phyloP scores from a whole-genome alignment of 2,113 vertebrate species.

The Arothron firmamentum region DNA sequence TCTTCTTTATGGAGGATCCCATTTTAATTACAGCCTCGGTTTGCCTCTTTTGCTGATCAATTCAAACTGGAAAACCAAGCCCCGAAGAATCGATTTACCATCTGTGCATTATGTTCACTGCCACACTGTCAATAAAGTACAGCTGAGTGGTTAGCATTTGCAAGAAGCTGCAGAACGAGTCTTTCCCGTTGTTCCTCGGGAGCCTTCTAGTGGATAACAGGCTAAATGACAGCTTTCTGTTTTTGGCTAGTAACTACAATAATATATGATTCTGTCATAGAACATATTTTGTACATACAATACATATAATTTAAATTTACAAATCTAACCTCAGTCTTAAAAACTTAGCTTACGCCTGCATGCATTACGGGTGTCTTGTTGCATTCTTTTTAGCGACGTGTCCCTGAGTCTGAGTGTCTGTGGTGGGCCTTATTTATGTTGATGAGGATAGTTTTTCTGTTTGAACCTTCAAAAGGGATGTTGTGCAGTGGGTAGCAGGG shows the following conservation, averaged over 20 bases:
- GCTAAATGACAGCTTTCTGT: conserved; percentile 28
- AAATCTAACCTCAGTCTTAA: no score
- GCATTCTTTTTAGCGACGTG: no score
- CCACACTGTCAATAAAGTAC: conserved; percentile 45
- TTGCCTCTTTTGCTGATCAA: conserved; percentile 38
- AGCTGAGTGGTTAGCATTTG: conserved; percentile 37
- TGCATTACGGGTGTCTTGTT: no score
- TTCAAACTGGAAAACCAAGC: conserved; percentile 35
- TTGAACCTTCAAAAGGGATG: conserved; percentile 41
- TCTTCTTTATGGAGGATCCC: conserved; percentile 21
- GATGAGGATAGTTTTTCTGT: conserved; percentile 47
- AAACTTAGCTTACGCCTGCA: no score
- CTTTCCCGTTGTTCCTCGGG: conserved; percentile 41
- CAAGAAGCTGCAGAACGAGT: conserved; percentile 25
- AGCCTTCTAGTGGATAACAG: conserved; percentile 59
- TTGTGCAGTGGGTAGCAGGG: conserved; percentile 34
- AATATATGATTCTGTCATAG: no score
- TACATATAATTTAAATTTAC: no score
- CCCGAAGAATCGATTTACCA: conserved; percentile 37
- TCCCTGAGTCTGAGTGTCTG: not conserved
- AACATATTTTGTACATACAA: no score
- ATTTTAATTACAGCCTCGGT: conserved; percentile 40
- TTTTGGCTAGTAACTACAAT: not conserved
- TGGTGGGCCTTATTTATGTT: conserved; percentile 4
- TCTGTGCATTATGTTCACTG: conserved; percentile 37